Percentiles rank a stretch among this genome's conserved stretches.
These are phyloP conservation scores for Ictidomys tridecemlineatus DNA, from an alignment of 2,113 vertebrate genomes.

Conservation along the genomic window DNA sequence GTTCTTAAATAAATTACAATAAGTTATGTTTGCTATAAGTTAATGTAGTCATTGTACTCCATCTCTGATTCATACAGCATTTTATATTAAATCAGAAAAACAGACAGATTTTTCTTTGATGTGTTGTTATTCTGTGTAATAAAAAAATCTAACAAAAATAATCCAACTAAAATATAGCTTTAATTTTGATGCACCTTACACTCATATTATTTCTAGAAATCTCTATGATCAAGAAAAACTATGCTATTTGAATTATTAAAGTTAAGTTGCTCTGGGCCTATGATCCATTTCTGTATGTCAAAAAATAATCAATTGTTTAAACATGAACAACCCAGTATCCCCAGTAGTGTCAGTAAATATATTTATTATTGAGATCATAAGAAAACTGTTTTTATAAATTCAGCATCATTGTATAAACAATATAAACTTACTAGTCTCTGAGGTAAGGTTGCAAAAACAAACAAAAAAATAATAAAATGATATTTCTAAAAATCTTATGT, in stretches of 20 bases:
- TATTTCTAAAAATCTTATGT: not conserved
- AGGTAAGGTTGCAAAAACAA: slow-evolving; percentile 51
- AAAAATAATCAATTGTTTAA: slow-evolving; percentile 76
- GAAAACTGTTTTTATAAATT: slow-evolving; percentile 78
- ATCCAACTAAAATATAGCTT: slow-evolving; percentile 69
- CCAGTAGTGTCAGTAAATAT: slow-evolving; percentile 73
- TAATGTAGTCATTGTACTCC: not conserved
- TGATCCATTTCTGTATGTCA: slow-evolving; percentile 64
- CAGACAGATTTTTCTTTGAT: slow-evolving; percentile 18
- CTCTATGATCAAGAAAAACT: slow-evolving; percentile 46
- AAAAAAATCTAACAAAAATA: slow-evolving; percentile 58
- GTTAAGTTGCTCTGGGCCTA: slow-evolving; percentile 60
- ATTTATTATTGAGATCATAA: slow-evolving; percentile 74
- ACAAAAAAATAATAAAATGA: slow-evolving; percentile 51
- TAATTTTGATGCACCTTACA: slow-evolving; percentile 76
- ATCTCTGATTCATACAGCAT: slow-evolving; percentile 59
- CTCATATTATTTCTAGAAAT: slow-evolving; percentile 71
- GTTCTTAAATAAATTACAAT: slow-evolving; percentile 68
- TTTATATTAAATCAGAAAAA: slow-evolving; percentile 72
- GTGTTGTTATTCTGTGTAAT: slow-evolving; percentile 65
- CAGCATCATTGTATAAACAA: slow-evolving; percentile 66
- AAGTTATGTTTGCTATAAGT: not conserved
- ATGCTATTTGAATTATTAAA: slow-evolving; percentile 81
- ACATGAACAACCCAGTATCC: slow-evolving; percentile 71
- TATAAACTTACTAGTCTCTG: slow-evolving; percentile 72